A percentile compares a stretch with the other conserved stretches of the same genome.
These are phyloP conservation scores for Sisor rabdophorus DNA, from an alignment of 2,113 vertebrate species.

Conservation along the genomic window DNA sequence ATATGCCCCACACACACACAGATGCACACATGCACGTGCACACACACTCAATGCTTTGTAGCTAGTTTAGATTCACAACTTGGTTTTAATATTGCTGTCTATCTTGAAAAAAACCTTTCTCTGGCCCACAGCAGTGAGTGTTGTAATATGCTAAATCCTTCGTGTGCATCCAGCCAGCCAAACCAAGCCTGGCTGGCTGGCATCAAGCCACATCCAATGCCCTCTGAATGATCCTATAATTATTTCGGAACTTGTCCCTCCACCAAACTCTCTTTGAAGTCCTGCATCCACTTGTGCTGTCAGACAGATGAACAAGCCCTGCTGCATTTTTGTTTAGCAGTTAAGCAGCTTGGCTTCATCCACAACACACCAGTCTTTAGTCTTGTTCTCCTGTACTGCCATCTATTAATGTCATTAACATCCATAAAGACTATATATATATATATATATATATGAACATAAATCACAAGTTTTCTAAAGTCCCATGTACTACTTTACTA, in stretches of 20 bases:
- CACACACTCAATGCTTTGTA: slow-evolving; percentile 14
- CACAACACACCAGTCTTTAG: not conserved
- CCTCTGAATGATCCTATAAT: slow-evolving; percentile 58
- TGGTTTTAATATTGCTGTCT: slow-evolving; percentile 20
- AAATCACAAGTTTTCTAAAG: too few species aligned
- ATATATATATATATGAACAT: not conserved
- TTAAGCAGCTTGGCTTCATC: slow-evolving; percentile 53
- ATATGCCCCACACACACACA: not conserved
- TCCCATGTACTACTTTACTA: too few species aligned
- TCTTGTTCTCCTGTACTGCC: slow-evolving; percentile 9
- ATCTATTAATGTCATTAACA: not conserved
- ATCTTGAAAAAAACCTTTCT: slow-evolving; percentile 41
- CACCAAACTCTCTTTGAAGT: slow-evolving; percentile 56
- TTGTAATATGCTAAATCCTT: slow-evolving; percentile 15
- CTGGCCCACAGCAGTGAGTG: slow-evolving; percentile 34
- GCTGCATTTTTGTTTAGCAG: slow-evolving; percentile 51
- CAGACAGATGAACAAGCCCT: slow-evolving; percentile 53
- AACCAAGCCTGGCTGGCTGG: slow-evolving; percentile 41
- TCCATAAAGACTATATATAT: not conserved
- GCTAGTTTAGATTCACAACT: slow-evolving; percentile 27
- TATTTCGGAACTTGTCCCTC: slow-evolving; percentile 56
- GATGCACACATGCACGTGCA: not conserved
- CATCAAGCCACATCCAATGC: slow-evolving; percentile 58
- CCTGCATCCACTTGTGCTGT: slow-evolving; percentile 56
- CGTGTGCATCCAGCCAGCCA: slow-evolving; percentile 12